Percentiles rank a stretch among this genome's conserved stretches.
Conservation (phyloP, 2,888 invertebrate genomes). For the Tachystola acroxantha region DNA sequence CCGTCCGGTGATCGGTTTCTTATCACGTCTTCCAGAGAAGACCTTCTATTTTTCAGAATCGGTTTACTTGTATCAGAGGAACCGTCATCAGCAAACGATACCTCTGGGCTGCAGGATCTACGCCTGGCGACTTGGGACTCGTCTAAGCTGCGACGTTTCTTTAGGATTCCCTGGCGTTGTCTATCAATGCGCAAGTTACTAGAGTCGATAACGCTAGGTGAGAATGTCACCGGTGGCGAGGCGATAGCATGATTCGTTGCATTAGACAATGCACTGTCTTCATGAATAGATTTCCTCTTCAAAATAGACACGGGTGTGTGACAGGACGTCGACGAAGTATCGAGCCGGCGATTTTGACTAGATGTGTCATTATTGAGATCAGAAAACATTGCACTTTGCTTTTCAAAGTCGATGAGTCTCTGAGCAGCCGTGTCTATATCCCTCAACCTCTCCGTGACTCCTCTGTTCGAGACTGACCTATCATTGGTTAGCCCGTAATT, state of each 20-base stretch:
- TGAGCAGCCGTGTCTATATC: conserved; percentile 75
- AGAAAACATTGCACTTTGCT: conserved; percentile 75
- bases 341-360: conserved; percentile 73
- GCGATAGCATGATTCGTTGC: conserved; percentile 73
- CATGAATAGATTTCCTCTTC: conserved; percentile 81
- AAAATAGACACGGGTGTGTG: conserved; percentile 81
- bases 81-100: conserved; percentile 77
- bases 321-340: conserved; percentile 52
- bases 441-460: conserved; percentile 65
- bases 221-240: conserved; percentile 88
- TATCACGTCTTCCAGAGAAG: conserved; percentile 84
- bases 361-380: conserved; percentile 72
- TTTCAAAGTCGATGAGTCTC: conserved; percentile 75
- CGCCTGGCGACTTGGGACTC: conserved; percentile 85
- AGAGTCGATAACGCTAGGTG: conserved; percentile 85
- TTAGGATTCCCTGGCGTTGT: conserved; percentile 87
- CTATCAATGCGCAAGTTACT: conserved; percentile 74
- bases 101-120: conserved; percentile 84
- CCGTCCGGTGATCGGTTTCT: conserved; percentile 81
- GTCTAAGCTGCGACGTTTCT: conserved; percentile 90
- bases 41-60: conserved; percentile 83
- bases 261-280: conserved; percentile 67
- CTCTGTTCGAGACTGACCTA: conserved; percentile 48
- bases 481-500: conserved; percentile 56
- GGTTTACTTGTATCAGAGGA: conserved; percentile 79